Evolutionary conservation across 2,888 invertebrate genomes (phyloP).

Genomic region (Sarcophaga caerulescens): DNA sequence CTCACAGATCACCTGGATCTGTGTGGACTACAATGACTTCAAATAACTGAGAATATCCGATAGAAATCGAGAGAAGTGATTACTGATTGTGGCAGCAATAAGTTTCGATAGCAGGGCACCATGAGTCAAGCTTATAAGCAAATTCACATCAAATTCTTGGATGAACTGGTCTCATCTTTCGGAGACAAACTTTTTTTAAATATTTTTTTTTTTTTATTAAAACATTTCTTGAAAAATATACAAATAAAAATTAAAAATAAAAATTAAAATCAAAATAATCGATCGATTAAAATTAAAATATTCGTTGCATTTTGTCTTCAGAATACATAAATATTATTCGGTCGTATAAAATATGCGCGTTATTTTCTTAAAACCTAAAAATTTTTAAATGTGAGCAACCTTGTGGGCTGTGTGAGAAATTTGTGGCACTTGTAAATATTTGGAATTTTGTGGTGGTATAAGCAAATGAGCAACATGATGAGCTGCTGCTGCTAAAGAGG

Average conservation of each 20-base stretch:
- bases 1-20: no score
- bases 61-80: no score
- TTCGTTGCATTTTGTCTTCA: conserved; percentile 29
- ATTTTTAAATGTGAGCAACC: conserved; percentile 73
- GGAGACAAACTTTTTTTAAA: no score
- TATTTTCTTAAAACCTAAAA: conserved; percentile 10
- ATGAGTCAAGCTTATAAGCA: no score
- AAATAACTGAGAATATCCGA: no score
- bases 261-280: conserved; percentile 31
- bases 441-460: conserved; percentile 78
- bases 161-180: no score
- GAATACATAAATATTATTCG: conserved; percentile 43
- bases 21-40: no score
- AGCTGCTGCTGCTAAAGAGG: conserved; percentile 43
- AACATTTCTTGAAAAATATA: no score
- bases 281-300: conserved; percentile 16
- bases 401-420: conserved; percentile 71
- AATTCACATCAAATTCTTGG: no score
- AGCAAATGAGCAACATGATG: conserved; percentile 75
- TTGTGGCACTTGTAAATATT: conserved; percentile 76
- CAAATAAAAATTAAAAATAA: conserved; percentile 33
- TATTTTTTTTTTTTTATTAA: no score
- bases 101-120: no score
- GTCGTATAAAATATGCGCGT: conserved; percentile 8
- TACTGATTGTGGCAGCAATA: no score